Percentiles rank a stretch among this genome's conserved stretches.
Evolutionary conservation across 2,797 vertebrate species (phyloP).

Genomic region (Scyliorhinus canicula): DNA sequence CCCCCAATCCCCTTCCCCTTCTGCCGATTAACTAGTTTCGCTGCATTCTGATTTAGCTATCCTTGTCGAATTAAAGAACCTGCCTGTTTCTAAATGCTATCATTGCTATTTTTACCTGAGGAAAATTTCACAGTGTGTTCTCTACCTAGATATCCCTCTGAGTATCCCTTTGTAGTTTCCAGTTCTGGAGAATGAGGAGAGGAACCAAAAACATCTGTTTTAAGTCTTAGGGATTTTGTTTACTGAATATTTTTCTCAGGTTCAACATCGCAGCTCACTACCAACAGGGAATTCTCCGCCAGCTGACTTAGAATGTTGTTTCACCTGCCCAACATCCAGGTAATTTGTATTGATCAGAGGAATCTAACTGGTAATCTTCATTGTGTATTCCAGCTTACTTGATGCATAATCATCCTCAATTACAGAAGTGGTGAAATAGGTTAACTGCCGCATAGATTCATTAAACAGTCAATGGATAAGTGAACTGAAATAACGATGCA

Average conservation of each 20-base stretch:
- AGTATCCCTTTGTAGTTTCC: not conserved
- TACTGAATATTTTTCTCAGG: not conserved
- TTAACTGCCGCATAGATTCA: not conserved
- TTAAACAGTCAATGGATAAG: not conserved
- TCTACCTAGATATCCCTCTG: not conserved
- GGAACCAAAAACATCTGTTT: not conserved
- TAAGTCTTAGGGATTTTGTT: not conserved
- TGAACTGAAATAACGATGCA: not conserved
- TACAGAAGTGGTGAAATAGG: not conserved
- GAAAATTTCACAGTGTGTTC: not conserved
- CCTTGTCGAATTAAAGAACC: not conserved
- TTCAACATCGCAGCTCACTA: not conserved
- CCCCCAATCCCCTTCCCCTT: not conserved
- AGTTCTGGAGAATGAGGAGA: not conserved
- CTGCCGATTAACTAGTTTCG: not conserved
- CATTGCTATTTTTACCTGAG: not conserved
- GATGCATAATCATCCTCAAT: not conserved
- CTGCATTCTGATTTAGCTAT: not conserved
- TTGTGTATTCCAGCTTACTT: not conserved
- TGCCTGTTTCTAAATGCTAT: not conserved
- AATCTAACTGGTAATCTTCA: not conserved
- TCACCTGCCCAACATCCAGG: not conserved
- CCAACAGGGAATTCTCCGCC: not conserved
- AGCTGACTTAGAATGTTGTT: not conserved
- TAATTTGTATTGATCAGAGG: not conserved